These are phyloP conservation scores for Oithona nana DNA, from an alignment of 2,888 invertebrate genomes.

Conservation along the genomic window DNA sequence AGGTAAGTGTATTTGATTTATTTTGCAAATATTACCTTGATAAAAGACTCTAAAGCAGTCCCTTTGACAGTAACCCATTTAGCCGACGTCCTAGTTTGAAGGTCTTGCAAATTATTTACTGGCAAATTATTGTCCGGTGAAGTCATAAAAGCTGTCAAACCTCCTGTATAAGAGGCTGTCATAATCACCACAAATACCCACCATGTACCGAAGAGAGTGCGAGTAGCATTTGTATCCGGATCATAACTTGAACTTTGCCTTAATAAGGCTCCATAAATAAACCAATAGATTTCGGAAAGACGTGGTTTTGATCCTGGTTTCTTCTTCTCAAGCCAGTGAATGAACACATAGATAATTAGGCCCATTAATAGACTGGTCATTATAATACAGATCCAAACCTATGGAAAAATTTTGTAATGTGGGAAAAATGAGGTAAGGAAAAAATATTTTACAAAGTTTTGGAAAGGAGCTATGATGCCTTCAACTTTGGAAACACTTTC, in stretches of 20 bases:
- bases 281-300: constrained; percentile 37
- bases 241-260: constrained; percentile 64
- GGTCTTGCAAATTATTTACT: constrained; percentile 42
- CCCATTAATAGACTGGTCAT: not conserved
- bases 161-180: constrained; percentile 75
- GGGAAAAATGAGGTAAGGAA: no score
- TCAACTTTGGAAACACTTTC: not conserved
- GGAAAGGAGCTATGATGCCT: not conserved
- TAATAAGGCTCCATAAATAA: constrained; percentile 64
- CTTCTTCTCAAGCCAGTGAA: not conserved
- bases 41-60: not conserved
- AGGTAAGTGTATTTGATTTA: no score
- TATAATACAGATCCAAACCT: not conserved
- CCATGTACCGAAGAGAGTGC: constrained; percentile 70
- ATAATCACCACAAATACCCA: constrained; percentile 73
- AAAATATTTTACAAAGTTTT: not conserved
- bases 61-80: not conserved
- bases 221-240: constrained; percentile 55
- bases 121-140: constrained; percentile 56
- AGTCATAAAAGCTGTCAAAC: constrained; percentile 69
- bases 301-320: no score
- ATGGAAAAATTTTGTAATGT: no score
- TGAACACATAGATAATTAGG: not conserved
- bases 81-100: constrained; percentile 25
- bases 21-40: not conserved